Base-by-base conservation (phyloP, 2,888 invertebrate genomes). In the Sclerodermus sp. region DNA sequence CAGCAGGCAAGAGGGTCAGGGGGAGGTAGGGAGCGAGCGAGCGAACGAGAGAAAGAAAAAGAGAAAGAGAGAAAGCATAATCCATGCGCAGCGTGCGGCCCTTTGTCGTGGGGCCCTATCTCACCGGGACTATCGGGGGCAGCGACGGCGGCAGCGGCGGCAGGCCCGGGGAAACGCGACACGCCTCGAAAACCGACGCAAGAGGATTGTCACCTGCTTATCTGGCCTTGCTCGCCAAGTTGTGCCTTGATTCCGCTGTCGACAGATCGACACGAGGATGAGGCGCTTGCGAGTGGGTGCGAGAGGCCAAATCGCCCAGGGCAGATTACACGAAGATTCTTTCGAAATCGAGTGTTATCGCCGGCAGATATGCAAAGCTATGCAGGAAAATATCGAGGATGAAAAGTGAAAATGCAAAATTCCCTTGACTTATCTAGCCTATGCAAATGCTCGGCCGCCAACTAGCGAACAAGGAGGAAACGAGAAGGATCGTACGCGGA, bases 181-280 rank as follows among this genome's bases (percentile, higher is more conserved):
- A 60, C 67, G 68, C 68, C 67, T 70, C 62, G 63, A 66, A 68
- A 68, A 71, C 62, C 64, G 57, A 74, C 73, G 67, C 75, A 74
- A 74, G 71, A 71, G 70, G 73, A 74, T 76, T 70, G 71, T 71
- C 75, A 75, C 73, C 74, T 74, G 74, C 73, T 75, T 70, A 70
- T 71, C 71, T 68, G 48, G 44, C 46, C 45, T 47, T 43, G 41
- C 34, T 47, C 47, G 53, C 37, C 47, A 37, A 37, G 41, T 23
- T 4, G 13, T 13, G 17, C 29, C 23, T 41, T 41, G 18, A 12
- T n/a, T 18, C 23, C 18, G 41, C 45, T 17, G 54, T 46, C 51
- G 51, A 54, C 53, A 51, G 54, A 56, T 54, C 56, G 56, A 56
- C 50, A 40, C 43, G 49, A 42, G 53, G 44, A 42, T 46, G 51